Conservation (phyloP, 92 coral and sea anemone species). For the Epizoanthus stellaris region DNA sequence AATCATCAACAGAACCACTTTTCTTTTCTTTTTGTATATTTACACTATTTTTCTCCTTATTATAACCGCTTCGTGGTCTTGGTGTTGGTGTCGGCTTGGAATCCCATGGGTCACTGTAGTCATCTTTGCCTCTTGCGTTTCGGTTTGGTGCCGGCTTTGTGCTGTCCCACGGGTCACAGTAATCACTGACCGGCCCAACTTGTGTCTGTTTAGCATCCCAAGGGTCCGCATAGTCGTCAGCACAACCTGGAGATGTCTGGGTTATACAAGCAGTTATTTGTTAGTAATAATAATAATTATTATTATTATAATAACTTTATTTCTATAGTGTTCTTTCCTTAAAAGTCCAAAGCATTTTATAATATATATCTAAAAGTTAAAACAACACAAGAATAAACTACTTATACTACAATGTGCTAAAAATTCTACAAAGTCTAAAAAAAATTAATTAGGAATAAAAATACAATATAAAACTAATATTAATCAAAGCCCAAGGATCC, state of each 20-base stretch:
- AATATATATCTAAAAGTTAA: too few relatives aligned
- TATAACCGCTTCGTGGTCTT: conserved; percentile 45
- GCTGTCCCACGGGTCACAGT: conserved; percentile 78
- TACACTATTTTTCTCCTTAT: conserved; percentile 38
- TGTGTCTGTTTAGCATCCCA: conserved; percentile 70
- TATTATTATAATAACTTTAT: neutral
- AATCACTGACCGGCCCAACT: conserved; percentile 52
- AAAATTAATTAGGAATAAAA: too few relatives aligned
- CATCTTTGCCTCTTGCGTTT: conserved; percentile 3
- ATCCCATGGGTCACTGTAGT: conserved; percentile 67
- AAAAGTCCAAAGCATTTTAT: too few relatives aligned
- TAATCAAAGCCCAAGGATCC: too few relatives aligned
- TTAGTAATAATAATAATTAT: neutral
- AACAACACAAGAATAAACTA: too few relatives aligned
- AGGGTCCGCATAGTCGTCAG: conserved; percentile 86
- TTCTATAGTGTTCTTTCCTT: too few relatives aligned
- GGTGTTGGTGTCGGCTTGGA: conserved; percentile 45
- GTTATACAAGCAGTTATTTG: neutral
- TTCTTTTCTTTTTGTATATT: conserved; percentile 25
- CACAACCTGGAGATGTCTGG: conserved; percentile 17
- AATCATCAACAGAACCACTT: conserved; percentile 51
- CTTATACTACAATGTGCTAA: too few relatives aligned
- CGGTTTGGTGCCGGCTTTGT: neutral
- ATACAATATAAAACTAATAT: too few relatives aligned
- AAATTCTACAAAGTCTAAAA: too few relatives aligned